Percentiles rank a stretch among this genome's conserved stretches.
phyloP scores from a whole-genome alignment of 2,113 vertebrate genomes.

The Puffinus mauretanicus region DNA sequence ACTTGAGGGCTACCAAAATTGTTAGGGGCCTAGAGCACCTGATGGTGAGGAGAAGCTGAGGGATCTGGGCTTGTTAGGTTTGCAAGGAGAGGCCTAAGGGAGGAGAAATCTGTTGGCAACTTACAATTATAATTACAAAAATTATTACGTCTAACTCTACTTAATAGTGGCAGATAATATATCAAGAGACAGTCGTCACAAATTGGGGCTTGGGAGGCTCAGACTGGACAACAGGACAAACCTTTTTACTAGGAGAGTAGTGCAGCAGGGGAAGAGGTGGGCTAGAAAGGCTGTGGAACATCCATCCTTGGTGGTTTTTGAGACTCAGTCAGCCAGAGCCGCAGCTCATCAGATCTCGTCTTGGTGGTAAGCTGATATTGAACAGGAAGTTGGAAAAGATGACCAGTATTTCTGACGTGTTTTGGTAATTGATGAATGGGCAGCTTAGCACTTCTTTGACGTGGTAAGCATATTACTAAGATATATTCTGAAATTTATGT shows the following conservation, averaged over 20 bases:
- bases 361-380: not conserved
- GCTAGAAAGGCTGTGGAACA: not conserved
- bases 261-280: not conserved
- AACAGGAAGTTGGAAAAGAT: not conserved
- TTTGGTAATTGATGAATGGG: not conserved
- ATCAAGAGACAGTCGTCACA: not conserved
- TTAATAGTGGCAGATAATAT: not conserved
- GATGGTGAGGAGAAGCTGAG: not conserved
- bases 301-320: not conserved
- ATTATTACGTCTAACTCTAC: not conserved
- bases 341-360: not conserved
- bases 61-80: not conserved
- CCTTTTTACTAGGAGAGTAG: not conserved
- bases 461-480: not conserved
- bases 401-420: not conserved
- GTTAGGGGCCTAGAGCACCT: not conserved
- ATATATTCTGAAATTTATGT: not conserved
- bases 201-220: not conserved
- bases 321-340: not conserved
- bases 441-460: not conserved
- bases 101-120: not conserved
- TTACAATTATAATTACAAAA: not conserved
- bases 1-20: not conserved
- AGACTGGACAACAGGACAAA: not conserved
- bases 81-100: not conserved